phyloP scores from a whole-genome alignment of 2,113 vertebrate genomes.

The Megaceryle torquata region DNA sequence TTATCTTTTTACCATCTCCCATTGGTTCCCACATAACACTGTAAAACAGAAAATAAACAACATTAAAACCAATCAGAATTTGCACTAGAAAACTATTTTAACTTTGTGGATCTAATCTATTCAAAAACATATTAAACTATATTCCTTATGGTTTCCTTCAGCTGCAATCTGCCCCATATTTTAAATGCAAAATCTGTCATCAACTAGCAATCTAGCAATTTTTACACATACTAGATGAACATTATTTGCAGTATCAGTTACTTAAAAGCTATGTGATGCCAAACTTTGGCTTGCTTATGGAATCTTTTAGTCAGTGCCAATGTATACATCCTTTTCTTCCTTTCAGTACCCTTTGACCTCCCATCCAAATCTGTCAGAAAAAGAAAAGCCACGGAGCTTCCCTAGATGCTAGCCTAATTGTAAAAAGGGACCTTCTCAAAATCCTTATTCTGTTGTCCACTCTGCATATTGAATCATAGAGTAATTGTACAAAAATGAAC shows the following conservation, averaged over 20 bases:
- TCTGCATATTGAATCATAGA: not conserved
- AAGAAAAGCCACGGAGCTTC: not conserved
- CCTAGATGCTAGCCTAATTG: not conserved
- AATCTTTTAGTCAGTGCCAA: not conserved
- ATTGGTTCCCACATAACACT: constrained; percentile 96
- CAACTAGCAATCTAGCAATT: not conserved
- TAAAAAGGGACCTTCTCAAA: not conserved
- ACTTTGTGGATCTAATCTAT: not conserved
- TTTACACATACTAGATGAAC: not conserved
- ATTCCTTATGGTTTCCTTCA: not conserved
- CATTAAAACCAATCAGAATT: not conserved
- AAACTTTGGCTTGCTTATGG: not conserved
- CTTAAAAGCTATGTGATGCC: not conserved
- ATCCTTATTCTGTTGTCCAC: not conserved
- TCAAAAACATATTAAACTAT: not conserved
- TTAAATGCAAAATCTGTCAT: not conserved
- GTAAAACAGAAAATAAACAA: constrained; percentile 19
- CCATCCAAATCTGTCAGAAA: not conserved
- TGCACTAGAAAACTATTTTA: not conserved
- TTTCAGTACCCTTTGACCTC: not conserved
- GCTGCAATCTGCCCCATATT: not conserved
- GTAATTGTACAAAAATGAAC: not conserved
- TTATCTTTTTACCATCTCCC: constrained; percentile 90
- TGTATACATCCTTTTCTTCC: not conserved
- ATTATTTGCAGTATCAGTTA: not conserved